Percentiles rank a stretch among this genome's conserved stretches.
These are phyloP conservation scores for Phyllostomus discolor DNA, from an alignment of 2,113 vertebrate genomes.

Conservation along the genomic window DNA sequence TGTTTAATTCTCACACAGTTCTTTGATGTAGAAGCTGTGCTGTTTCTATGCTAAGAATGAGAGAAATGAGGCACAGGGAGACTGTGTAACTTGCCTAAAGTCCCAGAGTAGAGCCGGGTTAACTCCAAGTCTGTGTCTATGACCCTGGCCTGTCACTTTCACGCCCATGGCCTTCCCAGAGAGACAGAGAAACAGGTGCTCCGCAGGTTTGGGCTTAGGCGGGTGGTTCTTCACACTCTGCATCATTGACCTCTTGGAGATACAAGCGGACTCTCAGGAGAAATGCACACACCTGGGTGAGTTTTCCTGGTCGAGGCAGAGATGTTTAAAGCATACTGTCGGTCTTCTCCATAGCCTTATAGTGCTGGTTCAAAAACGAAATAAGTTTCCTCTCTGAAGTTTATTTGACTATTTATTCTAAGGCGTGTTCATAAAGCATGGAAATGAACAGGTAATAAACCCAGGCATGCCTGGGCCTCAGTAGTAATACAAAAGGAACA, in stretches of 20 bases:
- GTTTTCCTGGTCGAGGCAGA: neutral
- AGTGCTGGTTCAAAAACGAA: neutral
- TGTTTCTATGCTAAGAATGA: neutral
- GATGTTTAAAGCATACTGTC: neutral
- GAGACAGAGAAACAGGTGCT: neutral
- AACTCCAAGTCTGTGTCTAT: neutral
- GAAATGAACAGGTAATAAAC: neutral
- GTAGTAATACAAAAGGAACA: neutral
- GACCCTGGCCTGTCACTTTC: neutral
- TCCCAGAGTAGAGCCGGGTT: neutral
- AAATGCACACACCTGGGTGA: neutral
- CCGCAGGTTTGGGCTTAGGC: neutral
- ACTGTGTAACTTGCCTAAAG: neutral
- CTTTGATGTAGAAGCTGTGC: neutral
- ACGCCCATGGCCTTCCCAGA: neutral
- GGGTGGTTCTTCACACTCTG: neutral
- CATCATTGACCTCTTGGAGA: neutral
- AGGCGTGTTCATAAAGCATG: neutral
- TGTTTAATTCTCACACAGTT: neutral
- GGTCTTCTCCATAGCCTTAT: neutral
- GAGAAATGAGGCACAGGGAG: neutral
- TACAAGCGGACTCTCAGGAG: neutral
- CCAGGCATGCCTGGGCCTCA: neutral
- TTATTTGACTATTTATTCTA: neutral
- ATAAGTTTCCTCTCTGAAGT: neutral